A percentile compares a stretch with the other conserved stretches of the same genome.
phyloP scores from a whole-genome alignment of 2,797 vertebrate genomes.

The Brachymystax lenok region DNA sequence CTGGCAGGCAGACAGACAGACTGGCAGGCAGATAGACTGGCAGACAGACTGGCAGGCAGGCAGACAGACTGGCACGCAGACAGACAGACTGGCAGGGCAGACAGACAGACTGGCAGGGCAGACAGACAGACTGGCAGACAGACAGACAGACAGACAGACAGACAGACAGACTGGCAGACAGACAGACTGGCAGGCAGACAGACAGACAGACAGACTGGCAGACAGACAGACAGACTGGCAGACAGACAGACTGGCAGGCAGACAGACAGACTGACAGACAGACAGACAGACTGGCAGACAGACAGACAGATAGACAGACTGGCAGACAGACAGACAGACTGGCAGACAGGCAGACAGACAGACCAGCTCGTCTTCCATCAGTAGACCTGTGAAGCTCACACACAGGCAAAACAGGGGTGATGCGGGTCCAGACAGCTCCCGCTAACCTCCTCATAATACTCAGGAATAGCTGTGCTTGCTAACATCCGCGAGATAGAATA shows the following conservation, averaged over 20 bases:
- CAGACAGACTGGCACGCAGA: not conserved
- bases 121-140: not conserved
- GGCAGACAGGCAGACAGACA: not conserved
- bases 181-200: too few relatives aligned
- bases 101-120: not conserved
- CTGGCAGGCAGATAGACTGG: not conserved
- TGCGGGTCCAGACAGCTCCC: not conserved
- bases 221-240: slow-evolving; percentile 13
- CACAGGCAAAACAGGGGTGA: not conserved
- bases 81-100: not conserved
- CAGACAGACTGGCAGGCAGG: not conserved
- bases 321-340: too few relatives aligned
- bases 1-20: not conserved
- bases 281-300: too few relatives aligned
- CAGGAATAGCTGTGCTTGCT: not conserved
- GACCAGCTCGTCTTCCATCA: slow-evolving; percentile 45
- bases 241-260: not conserved
- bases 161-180: too few relatives aligned
- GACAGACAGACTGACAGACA: not conserved
- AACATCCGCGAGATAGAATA: not conserved
- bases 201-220: too few relatives aligned
- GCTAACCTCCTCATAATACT: not conserved
- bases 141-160: not conserved
- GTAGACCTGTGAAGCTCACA: slow-evolving; percentile 35
- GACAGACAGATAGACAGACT: too few relatives aligned